These are phyloP conservation scores for Arctopsyche grandis DNA, from an alignment of 1,140 invertebrate species.

Conservation along the genomic window DNA sequence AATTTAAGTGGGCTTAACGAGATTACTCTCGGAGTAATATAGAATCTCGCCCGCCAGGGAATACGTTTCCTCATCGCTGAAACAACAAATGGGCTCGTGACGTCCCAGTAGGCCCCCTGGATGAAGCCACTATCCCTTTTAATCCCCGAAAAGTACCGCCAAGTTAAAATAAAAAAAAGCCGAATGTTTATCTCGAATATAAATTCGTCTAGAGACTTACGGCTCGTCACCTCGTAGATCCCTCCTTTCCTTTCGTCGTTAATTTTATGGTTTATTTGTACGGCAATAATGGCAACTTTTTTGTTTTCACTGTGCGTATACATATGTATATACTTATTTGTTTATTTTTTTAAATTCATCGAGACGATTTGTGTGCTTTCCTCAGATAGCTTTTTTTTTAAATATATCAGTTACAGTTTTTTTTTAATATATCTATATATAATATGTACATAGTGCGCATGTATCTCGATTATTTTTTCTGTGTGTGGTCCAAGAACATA, in stretches of 20 bases:
- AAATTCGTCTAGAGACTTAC: no score
- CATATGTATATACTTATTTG: no score
- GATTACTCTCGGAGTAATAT: neutral
- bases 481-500: no score
- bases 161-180: neutral
- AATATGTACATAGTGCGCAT: no score
- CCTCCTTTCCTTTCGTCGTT: conserved; percentile 3
- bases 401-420: no score
- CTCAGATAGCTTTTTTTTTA: no score
- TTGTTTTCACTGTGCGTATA: neutral
- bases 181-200: neutral
- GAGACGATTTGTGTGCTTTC: no score
- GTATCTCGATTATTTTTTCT: no score
- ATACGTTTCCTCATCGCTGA: conserved; percentile 8
- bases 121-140: neutral
- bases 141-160: conserved; percentile 18
- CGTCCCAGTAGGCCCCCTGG: neutral
- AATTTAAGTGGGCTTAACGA: neutral
- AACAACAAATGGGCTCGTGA: conserved; percentile 23
- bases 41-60: neutral
- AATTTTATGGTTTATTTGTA: conserved; percentile 6
- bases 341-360: neutral
- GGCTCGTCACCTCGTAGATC: neutral
- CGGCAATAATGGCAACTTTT: neutral
- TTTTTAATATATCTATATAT: no score